These are phyloP conservation scores for Anthonomus grandis DNA, from an alignment of 1,140 invertebrate genomes.

Conservation along the genomic window DNA sequence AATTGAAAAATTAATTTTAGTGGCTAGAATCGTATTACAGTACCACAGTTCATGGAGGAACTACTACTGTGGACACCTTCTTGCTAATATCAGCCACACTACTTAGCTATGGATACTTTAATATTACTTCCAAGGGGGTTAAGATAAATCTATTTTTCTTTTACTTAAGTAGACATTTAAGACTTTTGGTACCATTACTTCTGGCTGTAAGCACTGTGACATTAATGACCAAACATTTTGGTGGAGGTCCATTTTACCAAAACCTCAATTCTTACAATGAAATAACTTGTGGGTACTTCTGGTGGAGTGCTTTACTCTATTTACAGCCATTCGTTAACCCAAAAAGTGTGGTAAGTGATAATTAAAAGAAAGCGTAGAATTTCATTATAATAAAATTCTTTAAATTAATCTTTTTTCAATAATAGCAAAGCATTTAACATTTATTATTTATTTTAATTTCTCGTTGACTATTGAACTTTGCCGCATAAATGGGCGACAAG, in stretches of 20 bases:
- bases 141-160: conserved; percentile 40
- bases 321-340: conserved; percentile 47
- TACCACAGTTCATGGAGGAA: conserved; percentile 33
- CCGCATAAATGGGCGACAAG: too few relatives aligned
- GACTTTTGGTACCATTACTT: conserved; percentile 48
- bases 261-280: conserved; percentile 22
- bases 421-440: too few relatives aligned
- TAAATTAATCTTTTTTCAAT: too few relatives aligned
- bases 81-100: conserved; percentile 53
- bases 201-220: conserved; percentile 46
- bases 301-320: conserved; percentile 49
- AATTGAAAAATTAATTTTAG: too few relatives aligned
- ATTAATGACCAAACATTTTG: conserved; percentile 41
- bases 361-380: too few relatives aligned
- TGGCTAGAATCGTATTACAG: conserved; percentile 31
- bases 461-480: too few relatives aligned
- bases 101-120: conserved; percentile 49
- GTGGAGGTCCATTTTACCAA: conserved; percentile 48
- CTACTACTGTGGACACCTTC: conserved; percentile 47
- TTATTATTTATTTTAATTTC: too few relatives aligned
- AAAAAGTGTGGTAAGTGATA: conserved; percentile 36
- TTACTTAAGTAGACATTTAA: conserved; percentile 44
- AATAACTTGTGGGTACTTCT: conserved; percentile 43
- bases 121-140: conserved; percentile 38
- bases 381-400: not conserved